Evolutionary conservation across 1,140 invertebrate genomes (phyloP).

Genomic region (Nomia melanderi): DNA sequence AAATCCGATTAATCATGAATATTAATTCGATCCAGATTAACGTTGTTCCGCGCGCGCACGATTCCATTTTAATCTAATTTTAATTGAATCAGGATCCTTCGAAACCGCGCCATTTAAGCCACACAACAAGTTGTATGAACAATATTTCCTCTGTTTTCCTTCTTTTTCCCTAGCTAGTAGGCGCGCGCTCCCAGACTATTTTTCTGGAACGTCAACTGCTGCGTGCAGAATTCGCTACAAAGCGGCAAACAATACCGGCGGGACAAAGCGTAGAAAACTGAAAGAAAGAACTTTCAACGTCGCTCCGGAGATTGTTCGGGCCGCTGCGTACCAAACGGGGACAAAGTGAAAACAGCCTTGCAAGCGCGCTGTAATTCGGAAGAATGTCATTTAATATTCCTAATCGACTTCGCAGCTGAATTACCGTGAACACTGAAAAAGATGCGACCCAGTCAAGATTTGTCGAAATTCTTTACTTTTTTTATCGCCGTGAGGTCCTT

Average conservation of each 20-base stretch:
- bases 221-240: conserved; percentile 60
- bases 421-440: not conserved
- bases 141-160: not conserved
- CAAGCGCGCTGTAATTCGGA: not conserved
- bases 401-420: not conserved
- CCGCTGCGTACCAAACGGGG: not conserved
- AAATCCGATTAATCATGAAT: conserved; percentile 43
- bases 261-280: conserved; percentile 46
- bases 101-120: not conserved
- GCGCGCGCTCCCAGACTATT: conserved; percentile 14
- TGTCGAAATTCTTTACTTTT: not conserved
- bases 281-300: conserved; percentile 27
- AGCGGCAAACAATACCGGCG: conserved; percentile 55
- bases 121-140: conserved; percentile 3
- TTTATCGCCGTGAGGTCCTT: not conserved
- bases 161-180: not conserved
- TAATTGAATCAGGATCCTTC: conserved; percentile 22
- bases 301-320: not conserved
- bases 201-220: conserved; percentile 28
- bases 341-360: not conserved
- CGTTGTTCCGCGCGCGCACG: not conserved
- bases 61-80: conserved; percentile 36
- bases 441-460: not conserved
- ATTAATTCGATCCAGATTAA: conserved; percentile 36
- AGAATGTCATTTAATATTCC: conserved; percentile 27